A percentile compares a stretch with the other conserved stretches of the same genome.
Conservation (phyloP, 2,797 vertebrate genomes). For the Amphiprion clarkii region DNA sequence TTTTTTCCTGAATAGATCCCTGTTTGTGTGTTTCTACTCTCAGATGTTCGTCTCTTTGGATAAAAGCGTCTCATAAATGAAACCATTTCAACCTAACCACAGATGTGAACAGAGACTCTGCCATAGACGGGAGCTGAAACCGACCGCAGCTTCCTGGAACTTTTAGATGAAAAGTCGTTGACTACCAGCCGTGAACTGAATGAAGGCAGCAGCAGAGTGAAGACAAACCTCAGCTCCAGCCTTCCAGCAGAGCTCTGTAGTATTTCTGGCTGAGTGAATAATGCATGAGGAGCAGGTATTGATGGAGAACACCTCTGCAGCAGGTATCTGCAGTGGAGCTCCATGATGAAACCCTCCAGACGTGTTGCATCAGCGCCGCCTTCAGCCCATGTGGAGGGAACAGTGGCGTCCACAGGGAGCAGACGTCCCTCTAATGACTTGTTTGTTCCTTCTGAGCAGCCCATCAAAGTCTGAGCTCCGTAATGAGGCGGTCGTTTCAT, state of each 20-base stretch:
- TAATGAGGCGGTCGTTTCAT: slow-evolving; percentile 56
- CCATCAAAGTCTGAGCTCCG: slow-evolving; percentile 55
- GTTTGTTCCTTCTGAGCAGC: slow-evolving; percentile 58
- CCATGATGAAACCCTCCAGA: slow-evolving; percentile 53
- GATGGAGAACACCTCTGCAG: neutral
- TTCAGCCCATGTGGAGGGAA: slow-evolving; percentile 48
- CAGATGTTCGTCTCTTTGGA: too few relatives aligned
- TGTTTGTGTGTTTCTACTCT: too few relatives aligned
- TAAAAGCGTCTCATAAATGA: too few relatives aligned
- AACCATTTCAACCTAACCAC: too few relatives aligned
- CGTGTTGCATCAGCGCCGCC: slow-evolving; percentile 29
- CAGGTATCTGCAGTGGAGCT: slow-evolving; percentile 29
- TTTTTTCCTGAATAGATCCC: too few relatives aligned
- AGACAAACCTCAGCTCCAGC: too few relatives aligned
- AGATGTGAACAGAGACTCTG: too few relatives aligned
- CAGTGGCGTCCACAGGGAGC: slow-evolving; percentile 53
- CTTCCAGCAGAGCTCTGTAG: neutral
- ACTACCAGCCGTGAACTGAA: too few relatives aligned
- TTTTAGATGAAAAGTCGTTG: too few relatives aligned
- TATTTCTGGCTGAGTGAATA: slow-evolving; percentile 1
- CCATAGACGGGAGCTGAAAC: too few relatives aligned
- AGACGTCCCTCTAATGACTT: slow-evolving; percentile 61
- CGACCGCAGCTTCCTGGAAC: too few relatives aligned
- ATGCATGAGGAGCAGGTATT: slow-evolving; percentile 6
- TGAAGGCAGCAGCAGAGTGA: too few relatives aligned